Base-by-base conservation (phyloP, 1,140 invertebrate species). In the Drosophila nigromelanica region DNA sequence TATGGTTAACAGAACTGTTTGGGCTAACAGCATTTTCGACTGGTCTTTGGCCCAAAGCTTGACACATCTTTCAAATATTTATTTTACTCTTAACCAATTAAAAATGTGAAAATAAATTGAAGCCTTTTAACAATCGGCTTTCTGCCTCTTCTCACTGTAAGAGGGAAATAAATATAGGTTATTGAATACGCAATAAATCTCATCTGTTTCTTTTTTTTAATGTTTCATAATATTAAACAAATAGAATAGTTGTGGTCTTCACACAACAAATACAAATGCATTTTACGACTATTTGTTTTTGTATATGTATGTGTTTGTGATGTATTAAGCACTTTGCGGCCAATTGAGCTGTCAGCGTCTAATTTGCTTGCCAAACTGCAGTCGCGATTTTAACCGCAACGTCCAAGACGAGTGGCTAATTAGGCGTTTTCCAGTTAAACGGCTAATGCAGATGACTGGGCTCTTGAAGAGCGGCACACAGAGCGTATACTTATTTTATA, bases 1-100 rank as follows among this genome's bases (percentile, higher is more conserved):
- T 82, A 89, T 87, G 74, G 83, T 83, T 79, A 76, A 89, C 83
- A 82, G 58, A 69, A 33, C 3, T 18, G 52, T 64, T 58, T 62
- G 33, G 67, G 72, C 40, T 37, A 52, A 59, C 59, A 39, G 63
- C 45, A 24, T 18, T 18, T 10, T 10, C 30, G 50, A 52, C 33
- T 35, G 50, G 24, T 14, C 24, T 8, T 14, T 6, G 15, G 6
- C 18, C 27, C 15, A 24, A 24, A 33, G 5, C 27, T 45, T 33
- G 37, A 6, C 30, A 35, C 30, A 27, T 35, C 27, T 54, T 15
- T 27, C 2, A 48, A 39, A 52, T 48, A 47, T 75, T 48, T 73
- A 48, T 11, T 67, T 59, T 62, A 24, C 40, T 8, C 50, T 14
- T 30, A 21, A 21, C 8, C 43, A 21, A 45, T 21, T 45, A 11